These are phyloP conservation scores for Melitaea athalia DNA, from an alignment of 2,888 invertebrate genomes.

Conservation along the genomic window DNA sequence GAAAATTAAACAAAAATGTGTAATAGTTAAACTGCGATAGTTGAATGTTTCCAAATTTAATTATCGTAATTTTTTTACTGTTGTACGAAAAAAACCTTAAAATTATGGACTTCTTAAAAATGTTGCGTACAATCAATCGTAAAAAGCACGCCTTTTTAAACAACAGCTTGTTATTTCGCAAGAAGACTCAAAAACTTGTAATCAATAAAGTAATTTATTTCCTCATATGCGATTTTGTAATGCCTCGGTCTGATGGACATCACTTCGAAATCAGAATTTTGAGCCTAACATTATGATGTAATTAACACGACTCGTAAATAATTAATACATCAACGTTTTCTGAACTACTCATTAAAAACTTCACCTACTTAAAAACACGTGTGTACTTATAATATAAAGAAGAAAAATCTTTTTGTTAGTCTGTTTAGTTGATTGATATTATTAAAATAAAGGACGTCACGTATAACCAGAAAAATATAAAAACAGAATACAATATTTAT, in stretches of 20 bases:
- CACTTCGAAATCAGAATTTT: constrained; percentile 25
- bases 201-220: constrained; percentile 27
- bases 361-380: background rate
- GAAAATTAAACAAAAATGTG: background rate
- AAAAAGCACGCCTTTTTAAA: background rate
- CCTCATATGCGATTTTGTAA: constrained; percentile 15
- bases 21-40: background rate
- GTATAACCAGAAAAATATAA: too few species aligned
- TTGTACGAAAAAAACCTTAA: constrained; percentile 2
- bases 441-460: too few species aligned
- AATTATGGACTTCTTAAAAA: background rate
- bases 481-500: too few species aligned
- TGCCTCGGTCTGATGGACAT: constrained; percentile 20
- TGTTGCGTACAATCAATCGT: constrained; percentile 16
- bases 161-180: constrained; percentile 8
- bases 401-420: too few species aligned
- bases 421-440: too few species aligned
- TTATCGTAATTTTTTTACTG: background rate
- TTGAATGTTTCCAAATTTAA: background rate
- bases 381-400: too few species aligned
- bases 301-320: background rate
- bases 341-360: background rate
- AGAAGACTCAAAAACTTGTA: constrained; percentile 22
- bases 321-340: background rate
- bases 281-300: constrained; percentile 5